Percentiles rank a stretch among this genome's conserved stretches.
Evolutionary conservation across 2,113 vertebrate genomes (phyloP).

Genomic region (Oxyura jamaicensis): DNA sequence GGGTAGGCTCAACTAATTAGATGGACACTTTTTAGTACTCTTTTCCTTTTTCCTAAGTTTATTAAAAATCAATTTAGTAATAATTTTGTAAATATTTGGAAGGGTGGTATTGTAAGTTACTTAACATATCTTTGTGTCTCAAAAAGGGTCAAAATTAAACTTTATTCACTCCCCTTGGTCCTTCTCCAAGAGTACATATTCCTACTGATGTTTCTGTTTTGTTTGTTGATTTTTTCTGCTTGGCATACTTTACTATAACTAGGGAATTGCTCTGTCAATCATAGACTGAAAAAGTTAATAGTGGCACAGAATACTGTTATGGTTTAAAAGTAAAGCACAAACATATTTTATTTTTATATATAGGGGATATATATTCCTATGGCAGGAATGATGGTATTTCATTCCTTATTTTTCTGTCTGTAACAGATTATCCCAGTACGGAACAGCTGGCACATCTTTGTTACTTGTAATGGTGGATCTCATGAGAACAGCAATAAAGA

Average conservation of each 20-base stretch:
- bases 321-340: background rate
- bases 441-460: conserved; percentile 28
- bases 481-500: conserved; percentile 18
- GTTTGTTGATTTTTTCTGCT: background rate
- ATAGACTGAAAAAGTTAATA: background rate
- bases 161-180: background rate
- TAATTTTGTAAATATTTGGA: background rate
- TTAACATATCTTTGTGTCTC: background rate
- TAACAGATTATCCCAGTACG: background rate
- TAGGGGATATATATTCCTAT: background rate
- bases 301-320: background rate
- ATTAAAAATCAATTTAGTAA: background rate
- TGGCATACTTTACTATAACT: background rate
- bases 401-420: background rate
- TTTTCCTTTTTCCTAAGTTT: background rate
- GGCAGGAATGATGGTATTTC: background rate
- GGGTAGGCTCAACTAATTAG: background rate
- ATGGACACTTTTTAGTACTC: background rate
- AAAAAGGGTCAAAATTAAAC: background rate
- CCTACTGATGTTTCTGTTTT: background rate
- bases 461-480: conserved; percentile 41
- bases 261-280: background rate
- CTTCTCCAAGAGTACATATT: background rate
- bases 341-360: background rate
- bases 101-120: background rate